These are phyloP conservation scores for Brachyistius frenatus DNA, from an alignment of 2,113 vertebrate species.

Conservation along the genomic window DNA sequence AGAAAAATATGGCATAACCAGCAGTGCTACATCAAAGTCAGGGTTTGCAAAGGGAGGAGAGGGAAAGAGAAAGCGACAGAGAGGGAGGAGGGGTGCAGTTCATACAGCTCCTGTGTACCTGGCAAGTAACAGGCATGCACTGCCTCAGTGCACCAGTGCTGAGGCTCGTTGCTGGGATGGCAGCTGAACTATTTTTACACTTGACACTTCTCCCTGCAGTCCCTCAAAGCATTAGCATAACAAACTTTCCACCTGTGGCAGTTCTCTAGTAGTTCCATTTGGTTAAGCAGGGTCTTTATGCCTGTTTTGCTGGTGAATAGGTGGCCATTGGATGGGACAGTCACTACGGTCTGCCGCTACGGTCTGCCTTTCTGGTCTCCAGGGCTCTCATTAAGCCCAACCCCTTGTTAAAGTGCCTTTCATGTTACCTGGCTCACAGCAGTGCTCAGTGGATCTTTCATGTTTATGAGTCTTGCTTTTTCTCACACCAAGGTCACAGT, in stretches of 20 bases:
- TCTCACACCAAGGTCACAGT: conserved; percentile 29
- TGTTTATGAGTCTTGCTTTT: conserved; percentile 14
- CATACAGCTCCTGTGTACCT: conserved; percentile 86
- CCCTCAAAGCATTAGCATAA: conserved; percentile 81
- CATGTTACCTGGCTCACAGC: conserved; percentile 51
- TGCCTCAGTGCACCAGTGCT: conserved; percentile 46
- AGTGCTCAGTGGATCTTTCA: conserved; percentile 13
- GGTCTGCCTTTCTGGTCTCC: conserved; percentile 16
- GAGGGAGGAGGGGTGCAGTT: conserved; percentile 50
- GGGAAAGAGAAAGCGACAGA: conserved; percentile 42
- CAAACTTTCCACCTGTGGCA: conserved; percentile 84
- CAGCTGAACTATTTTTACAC: conserved; percentile 61
- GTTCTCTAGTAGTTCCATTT: conserved; percentile 59
- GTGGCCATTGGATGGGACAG: conserved; percentile 33
- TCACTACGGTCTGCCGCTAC: conserved; percentile 39
- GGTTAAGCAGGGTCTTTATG: conserved; percentile 56
- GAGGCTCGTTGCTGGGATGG: conserved; percentile 48
- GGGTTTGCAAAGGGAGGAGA: conserved; percentile 50
- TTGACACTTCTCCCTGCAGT: conserved; percentile 81
- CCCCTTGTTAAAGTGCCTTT: conserved; percentile 60
- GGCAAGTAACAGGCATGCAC: conserved; percentile 83
- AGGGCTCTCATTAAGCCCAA: conserved; percentile 47
- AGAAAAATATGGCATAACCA: conserved; percentile 90
- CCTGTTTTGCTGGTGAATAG: conserved; percentile 36
- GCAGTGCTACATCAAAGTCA: conserved; percentile 87